Conservation (phyloP, 2,797 vertebrate species). For the Sylvia borin region DNA sequence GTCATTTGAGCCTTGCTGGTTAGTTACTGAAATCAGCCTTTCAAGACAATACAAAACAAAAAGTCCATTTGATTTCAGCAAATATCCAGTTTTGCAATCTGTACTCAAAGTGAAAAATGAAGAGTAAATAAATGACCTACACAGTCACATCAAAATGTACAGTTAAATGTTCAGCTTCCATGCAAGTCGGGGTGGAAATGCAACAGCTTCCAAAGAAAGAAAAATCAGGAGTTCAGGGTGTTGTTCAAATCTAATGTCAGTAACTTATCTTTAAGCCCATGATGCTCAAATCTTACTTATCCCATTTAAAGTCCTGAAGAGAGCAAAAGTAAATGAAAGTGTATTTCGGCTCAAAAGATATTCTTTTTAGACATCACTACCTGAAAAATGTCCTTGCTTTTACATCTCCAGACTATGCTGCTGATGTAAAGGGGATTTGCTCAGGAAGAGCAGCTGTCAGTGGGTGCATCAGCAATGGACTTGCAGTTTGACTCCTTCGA, state of each 20-base stretch:
- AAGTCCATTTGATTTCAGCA: neutral
- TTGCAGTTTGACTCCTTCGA: neutral
- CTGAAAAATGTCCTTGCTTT: neutral
- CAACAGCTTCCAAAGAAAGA: neutral
- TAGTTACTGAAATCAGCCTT: neutral
- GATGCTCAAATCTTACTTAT: neutral
- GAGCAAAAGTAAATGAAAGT: neutral
- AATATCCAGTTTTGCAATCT: constrained; percentile 17
- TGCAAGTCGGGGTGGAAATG: neutral
- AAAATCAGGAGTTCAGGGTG: neutral
- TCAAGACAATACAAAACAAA: neutral
- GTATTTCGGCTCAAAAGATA: neutral
- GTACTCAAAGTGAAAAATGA: neutral
- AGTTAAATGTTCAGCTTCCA: neutral
- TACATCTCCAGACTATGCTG: rapidly evolving
- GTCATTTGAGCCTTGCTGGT: neutral
- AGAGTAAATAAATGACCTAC: neutral
- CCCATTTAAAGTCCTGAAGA: neutral
- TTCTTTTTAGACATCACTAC: neutral
- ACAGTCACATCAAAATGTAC: neutral
- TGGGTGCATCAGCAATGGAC: neutral
- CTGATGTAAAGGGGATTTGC: neutral
- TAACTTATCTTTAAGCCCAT: neutral
- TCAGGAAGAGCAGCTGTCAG: neutral
- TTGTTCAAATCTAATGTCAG: neutral